A percentile compares a stretch with the other conserved stretches of the same genome.
phyloP scores from a whole-genome alignment of 2,888 invertebrate species.

The Macrosoma leucophasiata region DNA sequence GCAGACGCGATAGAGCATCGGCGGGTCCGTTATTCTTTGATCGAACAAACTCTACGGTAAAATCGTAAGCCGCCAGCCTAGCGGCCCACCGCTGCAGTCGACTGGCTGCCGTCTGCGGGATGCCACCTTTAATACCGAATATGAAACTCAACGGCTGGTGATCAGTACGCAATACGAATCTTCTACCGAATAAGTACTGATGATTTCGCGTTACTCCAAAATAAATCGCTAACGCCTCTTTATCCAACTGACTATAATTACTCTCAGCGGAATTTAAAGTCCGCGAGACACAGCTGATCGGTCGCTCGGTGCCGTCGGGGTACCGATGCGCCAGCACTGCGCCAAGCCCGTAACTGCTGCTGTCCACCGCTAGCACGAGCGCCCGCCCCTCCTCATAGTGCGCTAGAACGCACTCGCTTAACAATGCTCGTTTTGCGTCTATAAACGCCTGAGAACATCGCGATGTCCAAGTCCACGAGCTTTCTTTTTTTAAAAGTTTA shows the following conservation, averaged over 20 bases:
- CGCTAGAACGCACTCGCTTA: constrained; percentile 16
- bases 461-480: constrained; percentile 2
- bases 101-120: constrained; percentile 32
- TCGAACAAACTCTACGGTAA: constrained; percentile 21
- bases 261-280: constrained; percentile 25
- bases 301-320: constrained; percentile 22
- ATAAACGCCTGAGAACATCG: constrained; percentile 12
- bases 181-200: constrained; percentile 28
- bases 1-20: constrained; percentile 23
- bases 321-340: constrained; percentile 25
- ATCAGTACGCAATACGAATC: constrained; percentile 38
- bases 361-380: constrained; percentile 18
- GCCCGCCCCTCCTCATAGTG: constrained; percentile 22
- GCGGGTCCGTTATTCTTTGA: constrained; percentile 19
- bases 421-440: constrained; percentile 18
- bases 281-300: constrained; percentile 26
- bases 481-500: constrained; percentile 4
- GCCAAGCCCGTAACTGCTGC: constrained; percentile 21
- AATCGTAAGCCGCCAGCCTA: constrained; percentile 35
- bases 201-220: constrained; percentile 25
- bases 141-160: constrained; percentile 43
- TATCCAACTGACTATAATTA: constrained; percentile 27
- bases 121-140: constrained; percentile 31
- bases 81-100: constrained; percentile 35
- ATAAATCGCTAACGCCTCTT: constrained; percentile 28